Base-by-base conservation (phyloP, 2,113 vertebrate species). In the Zapornia atra region DNA sequence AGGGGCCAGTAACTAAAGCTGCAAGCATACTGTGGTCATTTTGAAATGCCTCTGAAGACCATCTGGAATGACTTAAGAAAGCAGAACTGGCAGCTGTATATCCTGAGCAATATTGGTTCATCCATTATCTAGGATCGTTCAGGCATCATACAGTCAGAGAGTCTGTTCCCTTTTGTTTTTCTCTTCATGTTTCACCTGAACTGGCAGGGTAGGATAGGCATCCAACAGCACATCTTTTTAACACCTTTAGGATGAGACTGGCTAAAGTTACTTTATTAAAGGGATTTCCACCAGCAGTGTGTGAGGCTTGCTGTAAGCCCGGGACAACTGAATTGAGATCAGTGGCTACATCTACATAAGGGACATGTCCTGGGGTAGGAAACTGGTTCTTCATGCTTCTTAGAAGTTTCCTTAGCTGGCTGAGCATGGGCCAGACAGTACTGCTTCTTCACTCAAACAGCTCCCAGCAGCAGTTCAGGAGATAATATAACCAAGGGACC, bases 211-310 rank as follows among this genome's bases (percentile, higher is more conserved):
- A 1, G 4, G 38, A 26, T 2, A 80, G 7, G 59, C 28, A 85
- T 54, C 63, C 40, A 36, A 28, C 25, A 57, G 0, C 0, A 0
- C 20, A 42, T 75, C 69, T 84, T 44, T 54, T 61, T 60, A 25
- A 51, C 11, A 33, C 10, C 38, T 73, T 57, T 26, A 75, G 6
- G 25, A 48, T 44, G 33, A 15, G 3, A 5, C 21, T 76, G 8
- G 38, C 31, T 38, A 1, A 61, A 93, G 24, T 12, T 53, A 31
- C 57, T 31, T 36, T 46, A n/a, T 51, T 51, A 14, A 72, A 68
- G 57, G 31, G 17, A 38, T 38, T 77, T 77, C 68, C 51, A 33
- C 40, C 15, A 2, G 1, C 16, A 24, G 2, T 8, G 33, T 36
- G 60, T 36, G 10, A 56, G 2, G 8, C 26, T 44, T 65, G 46